Base-by-base conservation (phyloP, 2,797 vertebrate species). In the Alosa sapidissima region DNA sequence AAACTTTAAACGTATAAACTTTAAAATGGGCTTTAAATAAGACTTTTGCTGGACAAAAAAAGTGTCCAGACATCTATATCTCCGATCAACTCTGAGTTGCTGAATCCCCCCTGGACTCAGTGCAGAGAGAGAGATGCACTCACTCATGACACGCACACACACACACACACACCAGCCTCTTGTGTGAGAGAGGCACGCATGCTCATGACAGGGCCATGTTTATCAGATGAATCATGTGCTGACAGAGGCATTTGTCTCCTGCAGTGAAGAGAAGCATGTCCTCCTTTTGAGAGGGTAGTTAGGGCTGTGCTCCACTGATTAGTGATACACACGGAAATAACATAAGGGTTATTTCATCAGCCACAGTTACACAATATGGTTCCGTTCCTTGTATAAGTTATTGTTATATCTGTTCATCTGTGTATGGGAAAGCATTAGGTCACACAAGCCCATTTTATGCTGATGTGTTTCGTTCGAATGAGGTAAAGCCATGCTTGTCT, bases 161-260 rank as follows among this genome's bases (percentile, higher is more conserved):
- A 41, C 1, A 41, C 41, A 41, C 41, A 41, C 41, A 41, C 41
- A 41, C 41, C 41, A 41, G 41, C 41, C 41, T 41, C 41, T 41
- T 51, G 82, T 78, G 52, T 1, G 49, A 51, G 6, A 81, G 49
- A 14, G 58, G 81, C 33, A 55, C 9, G 48, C 21, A 5, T 51
- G 72, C 14, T 72, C 52, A 36, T 33, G 51, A 14, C 82, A 65
- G 11, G 16, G 45, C 48, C 68, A 49, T 81, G 85, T 84, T 45
- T 85, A 55, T 81, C 62, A 83, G 78, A 84, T 52, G 28, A 88
- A 65, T 84, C 49, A 60, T 85, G 81, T 82, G 82, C 68, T 41
- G 81, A 83, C 75, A 85, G 60, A 41, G 24, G 7, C 81, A 86
- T 85, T 82, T 62, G 83, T 86, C 78, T 86, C 87, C 60, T 8